Percentiles rank a stretch among this genome's conserved stretches.
These are phyloP conservation scores for Pangasius macronema DNA, from an alignment of 2,797 vertebrate genomes.

Conservation along the genomic window DNA sequence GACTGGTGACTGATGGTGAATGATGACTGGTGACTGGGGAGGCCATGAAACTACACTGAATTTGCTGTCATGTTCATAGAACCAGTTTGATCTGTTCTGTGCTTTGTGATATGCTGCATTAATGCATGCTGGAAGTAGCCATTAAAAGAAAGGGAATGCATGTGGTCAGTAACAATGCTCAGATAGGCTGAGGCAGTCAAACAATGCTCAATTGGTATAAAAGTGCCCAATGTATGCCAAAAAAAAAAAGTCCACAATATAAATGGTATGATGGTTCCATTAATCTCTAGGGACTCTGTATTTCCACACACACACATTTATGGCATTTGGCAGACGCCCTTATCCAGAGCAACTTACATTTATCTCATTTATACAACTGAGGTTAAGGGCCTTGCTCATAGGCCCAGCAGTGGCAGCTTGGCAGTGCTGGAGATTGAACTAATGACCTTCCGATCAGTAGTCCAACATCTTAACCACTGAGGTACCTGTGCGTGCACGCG, in stretches of 20 bases:
- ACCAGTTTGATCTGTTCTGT: background rate
- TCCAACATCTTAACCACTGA: no score
- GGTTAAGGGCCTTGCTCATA: no score
- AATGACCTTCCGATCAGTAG: no score
- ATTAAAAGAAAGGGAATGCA: no score
- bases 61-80: background rate
- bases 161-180: background rate
- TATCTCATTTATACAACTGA: no score
- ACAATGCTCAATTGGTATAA: background rate
- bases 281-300: background rate
- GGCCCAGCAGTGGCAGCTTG: no score
- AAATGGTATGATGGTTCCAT: background rate
- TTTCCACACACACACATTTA: background rate
- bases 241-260: background rate
- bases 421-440: no score
- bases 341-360: no score
- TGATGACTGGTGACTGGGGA: background rate
- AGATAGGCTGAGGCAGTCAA: background rate
- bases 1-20: no score
- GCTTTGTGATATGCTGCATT: background rate
- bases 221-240: background rate
- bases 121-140: background rate
- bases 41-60: background rate
- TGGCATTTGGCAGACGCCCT: no score
- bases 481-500: no score